Evolutionary conservation across 2,113 vertebrate species (phyloP).

Genomic region (Rissa tridactyla): DNA sequence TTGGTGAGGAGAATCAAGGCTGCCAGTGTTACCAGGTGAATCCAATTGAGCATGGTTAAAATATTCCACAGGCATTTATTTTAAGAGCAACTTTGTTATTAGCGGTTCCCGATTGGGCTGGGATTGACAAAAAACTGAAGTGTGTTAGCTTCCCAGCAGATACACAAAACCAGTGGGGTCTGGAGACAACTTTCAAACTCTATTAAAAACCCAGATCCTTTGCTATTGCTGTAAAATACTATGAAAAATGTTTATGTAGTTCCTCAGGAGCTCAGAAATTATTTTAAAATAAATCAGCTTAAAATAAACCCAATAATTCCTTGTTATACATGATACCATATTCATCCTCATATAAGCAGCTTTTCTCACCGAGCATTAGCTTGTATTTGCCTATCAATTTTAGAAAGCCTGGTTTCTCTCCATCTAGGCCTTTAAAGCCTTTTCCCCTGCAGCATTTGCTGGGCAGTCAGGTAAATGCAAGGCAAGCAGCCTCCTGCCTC

Average conservation of each 20-base stretch:
- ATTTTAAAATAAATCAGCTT: constrained; percentile 61
- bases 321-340: constrained; percentile 27
- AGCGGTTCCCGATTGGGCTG: background rate
- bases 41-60: background rate
- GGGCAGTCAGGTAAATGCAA: constrained; percentile 26
- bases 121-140: background rate
- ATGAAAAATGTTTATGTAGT: constrained; percentile 15
- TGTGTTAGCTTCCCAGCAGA: background rate
- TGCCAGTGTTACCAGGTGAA: background rate
- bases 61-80: background rate
- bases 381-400: constrained; percentile 33
- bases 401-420: constrained; percentile 16
- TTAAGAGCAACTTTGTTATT: background rate
- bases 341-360: constrained; percentile 55
- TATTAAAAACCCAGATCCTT: background rate
- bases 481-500: constrained; percentile 15
- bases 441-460: constrained; percentile 2
- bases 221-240: constrained; percentile 5
- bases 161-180: background rate
- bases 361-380: constrained; percentile 47
- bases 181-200: background rate
- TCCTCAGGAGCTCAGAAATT: constrained; percentile 44
- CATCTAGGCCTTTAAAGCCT: constrained; percentile 3
- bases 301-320: constrained; percentile 57
- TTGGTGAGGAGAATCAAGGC: background rate